Base-by-base conservation (phyloP, 2,888 invertebrate genomes). In the Ashinkailepas kermadecensis region DNA sequence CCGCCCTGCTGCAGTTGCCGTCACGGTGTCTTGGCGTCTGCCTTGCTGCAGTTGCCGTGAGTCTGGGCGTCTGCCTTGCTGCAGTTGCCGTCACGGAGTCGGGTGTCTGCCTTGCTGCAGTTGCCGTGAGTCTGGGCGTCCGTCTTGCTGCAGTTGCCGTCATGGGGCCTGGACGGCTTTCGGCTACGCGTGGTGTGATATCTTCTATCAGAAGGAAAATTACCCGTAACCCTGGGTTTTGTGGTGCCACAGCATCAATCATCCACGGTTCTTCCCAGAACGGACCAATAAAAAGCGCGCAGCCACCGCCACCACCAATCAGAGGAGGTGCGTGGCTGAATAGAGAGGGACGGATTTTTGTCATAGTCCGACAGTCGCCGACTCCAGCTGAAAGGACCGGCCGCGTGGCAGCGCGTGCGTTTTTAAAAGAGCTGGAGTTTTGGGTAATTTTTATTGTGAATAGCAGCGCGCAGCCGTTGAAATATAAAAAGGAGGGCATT, bases 391-490 rank as follows among this genome's bases (percentile, higher is more conserved):
- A 25, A 54, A 74, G 25, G 25, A 25, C 39, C 70, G 39, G 74
- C 39, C 74, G 9, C 74, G 74, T 74, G 74, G 74, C 74, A 74
- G 74, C 74, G 74, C 74, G 74, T 74, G 74, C 74, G 74, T 74
- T 74, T 65, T 74, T 74, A 74, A 74, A 74, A 74, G 74, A 74
- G 74, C 39, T 74, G 54, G 74, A 74, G 74, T 74, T 74, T 74
- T 74, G 74, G 74, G 74, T 74, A 74, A 70, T 74, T 74, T 74
- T 74, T 74, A 74, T 74, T 74, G 74, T 74, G 54, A 74, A 74
- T 74, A 54, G 74, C 18, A 54, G 74, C 54, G 74, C 74, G 74
- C 74, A 25, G 39, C 74, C 74, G 54, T 74, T 74, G 74, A 74
- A 74, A 74, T 74, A 39, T 74, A 74, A 74, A 74, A 74, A 74